phyloP scores from a whole-genome alignment of 2,888 invertebrate genomes.

The Cheilosia vulpina region DNA sequence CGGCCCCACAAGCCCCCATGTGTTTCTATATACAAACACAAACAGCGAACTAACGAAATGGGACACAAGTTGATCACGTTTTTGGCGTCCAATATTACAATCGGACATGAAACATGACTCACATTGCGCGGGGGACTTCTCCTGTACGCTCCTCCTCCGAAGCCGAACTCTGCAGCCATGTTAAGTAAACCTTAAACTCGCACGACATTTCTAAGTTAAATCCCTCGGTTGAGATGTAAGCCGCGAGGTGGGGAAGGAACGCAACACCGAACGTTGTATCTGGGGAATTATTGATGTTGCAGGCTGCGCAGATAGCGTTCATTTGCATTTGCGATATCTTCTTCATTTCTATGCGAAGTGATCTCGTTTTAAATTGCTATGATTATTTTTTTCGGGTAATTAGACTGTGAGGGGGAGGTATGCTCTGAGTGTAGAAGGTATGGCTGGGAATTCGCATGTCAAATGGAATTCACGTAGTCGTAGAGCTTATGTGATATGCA shows the following conservation, averaged over 20 bases:
- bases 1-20: constrained; percentile 16
- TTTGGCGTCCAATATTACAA: constrained; percentile 73
- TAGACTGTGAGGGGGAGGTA: constrained; percentile 1
- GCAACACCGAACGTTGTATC: constrained; percentile 13
- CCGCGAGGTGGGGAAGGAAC: background rate
- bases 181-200: constrained; percentile 60
- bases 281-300: constrained; percentile 65
- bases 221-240: constrained; percentile 32
- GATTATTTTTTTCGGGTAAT: constrained; percentile 55
- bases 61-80: constrained; percentile 76
- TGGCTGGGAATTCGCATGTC: background rate
- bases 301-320: constrained; percentile 12
- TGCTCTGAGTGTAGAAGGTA: background rate
- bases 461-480: background rate
- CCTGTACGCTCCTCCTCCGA: no score
- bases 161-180: constrained; percentile 17
- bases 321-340: constrained; percentile 18
- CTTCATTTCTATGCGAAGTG: constrained; percentile 32
- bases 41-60: constrained; percentile 71
- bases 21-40: constrained; percentile 18
- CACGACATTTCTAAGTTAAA: constrained; percentile 70
- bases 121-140: constrained; percentile 49
- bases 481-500: no score
- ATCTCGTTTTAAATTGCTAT: constrained; percentile 38
- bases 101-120: constrained; percentile 76